These are phyloP conservation scores for Tridacna gigas DNA, from an alignment of 2,888 invertebrate genomes.

Conservation along the genomic window DNA sequence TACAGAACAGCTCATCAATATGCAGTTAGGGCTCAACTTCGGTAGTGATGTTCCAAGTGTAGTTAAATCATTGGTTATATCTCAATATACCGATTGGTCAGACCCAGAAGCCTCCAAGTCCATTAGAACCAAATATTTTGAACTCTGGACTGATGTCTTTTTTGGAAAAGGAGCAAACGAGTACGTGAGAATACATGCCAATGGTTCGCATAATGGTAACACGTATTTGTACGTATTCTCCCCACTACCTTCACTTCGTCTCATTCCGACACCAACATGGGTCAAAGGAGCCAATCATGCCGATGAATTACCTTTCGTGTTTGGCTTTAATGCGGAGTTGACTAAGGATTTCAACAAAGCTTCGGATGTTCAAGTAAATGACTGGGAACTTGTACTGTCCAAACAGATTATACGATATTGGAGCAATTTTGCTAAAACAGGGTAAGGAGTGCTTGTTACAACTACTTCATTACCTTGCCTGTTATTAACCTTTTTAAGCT, in stretches of 20 bases:
- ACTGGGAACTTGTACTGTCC: conserved; percentile 93
- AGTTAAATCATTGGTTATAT: not conserved
- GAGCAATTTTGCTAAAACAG: conserved; percentile 97
- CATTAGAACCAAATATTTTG: not conserved
- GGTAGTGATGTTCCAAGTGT: not conserved
- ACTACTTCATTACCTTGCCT: no score
- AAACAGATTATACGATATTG: conserved; percentile 96
- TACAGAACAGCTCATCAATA: not conserved
- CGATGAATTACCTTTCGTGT: conserved; percentile 96
- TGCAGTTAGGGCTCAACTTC: not conserved
- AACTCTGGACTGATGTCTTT: conserved; percentile 7
- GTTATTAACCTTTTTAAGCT: no score
- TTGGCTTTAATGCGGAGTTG: conserved; percentile 87
- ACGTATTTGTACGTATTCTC: conserved; percentile 16
- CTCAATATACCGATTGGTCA: conserved; percentile 24
- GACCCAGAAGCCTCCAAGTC: not conserved
- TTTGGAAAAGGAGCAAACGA: conserved; percentile 13
- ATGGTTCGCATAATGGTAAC: not conserved
- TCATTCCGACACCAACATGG: conserved; percentile 14
- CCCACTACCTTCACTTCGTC: not conserved
- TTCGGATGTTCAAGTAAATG: conserved; percentile 87
- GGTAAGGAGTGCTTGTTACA: conserved; percentile 88
- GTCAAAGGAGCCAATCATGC: conserved; percentile 95
- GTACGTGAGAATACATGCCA: conserved; percentile 12
- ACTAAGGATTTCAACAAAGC: conserved; percentile 88